phyloP scores from a whole-genome alignment of 2,888 invertebrate genomes.

The Spodoptera exigua region DNA sequence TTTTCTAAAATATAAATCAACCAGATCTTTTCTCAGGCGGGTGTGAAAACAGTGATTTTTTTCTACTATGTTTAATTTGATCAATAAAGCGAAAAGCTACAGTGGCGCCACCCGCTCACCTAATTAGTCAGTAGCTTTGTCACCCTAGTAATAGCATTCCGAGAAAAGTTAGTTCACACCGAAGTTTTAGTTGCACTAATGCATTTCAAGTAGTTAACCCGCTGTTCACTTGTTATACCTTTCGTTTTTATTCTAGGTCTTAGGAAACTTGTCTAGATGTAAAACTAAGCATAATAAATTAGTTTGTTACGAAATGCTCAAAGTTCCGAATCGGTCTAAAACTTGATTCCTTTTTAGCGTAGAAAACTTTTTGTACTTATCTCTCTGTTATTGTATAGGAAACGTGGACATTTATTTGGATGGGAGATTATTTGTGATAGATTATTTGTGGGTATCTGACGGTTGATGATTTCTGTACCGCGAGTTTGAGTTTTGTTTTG shows the following conservation, averaged over 20 bases:
- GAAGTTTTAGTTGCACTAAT: constrained; percentile 25
- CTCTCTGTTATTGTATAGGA: constrained; percentile 20
- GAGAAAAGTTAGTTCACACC: constrained; percentile 10
- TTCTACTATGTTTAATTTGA: no score
- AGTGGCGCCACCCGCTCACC: constrained; percentile 2
- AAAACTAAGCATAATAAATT: constrained; percentile 57
- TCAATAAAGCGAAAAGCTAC: no score
- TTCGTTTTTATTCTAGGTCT: constrained; percentile 29
- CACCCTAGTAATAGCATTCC: constrained; percentile 28
- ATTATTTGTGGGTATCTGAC: background rate
- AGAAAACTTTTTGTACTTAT: constrained; percentile 62
- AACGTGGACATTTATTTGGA: background rate
- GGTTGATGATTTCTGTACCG: constrained; percentile 10
- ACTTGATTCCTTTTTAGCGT: constrained; percentile 61
- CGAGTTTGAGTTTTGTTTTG: constrained; percentile 2
- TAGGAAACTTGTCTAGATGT: constrained; percentile 34
- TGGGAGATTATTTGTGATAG: no score
- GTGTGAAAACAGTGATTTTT: no score
- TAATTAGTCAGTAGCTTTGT: constrained; percentile 36
- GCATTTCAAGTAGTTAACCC: constrained; percentile 18
- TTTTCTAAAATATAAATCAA: no score
- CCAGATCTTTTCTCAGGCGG: no score
- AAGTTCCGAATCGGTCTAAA: constrained; percentile 70
- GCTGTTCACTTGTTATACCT: constrained; percentile 10
- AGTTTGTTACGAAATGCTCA: constrained; percentile 64